Base-by-base conservation (phyloP, 2,888 invertebrate genomes). In the Andrena hattorfiana region DNA sequence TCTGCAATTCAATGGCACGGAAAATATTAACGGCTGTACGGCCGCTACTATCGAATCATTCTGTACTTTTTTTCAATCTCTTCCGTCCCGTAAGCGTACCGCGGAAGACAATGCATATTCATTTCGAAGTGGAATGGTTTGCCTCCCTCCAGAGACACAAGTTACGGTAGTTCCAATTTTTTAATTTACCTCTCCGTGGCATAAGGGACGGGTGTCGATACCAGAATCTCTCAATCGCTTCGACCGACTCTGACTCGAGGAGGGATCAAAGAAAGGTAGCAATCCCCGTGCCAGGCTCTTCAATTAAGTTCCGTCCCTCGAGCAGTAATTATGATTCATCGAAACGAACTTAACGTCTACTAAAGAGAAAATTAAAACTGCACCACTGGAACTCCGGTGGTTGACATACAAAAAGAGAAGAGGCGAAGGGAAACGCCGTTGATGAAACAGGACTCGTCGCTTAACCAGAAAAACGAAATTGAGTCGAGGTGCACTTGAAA, bases 321-420 rank as follows among this genome's bases (percentile, higher is more conserved):
- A 28, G 42, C 42, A 42, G 35, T 62, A 67, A 74, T 74, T 74
- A 67, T 74, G 48, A 74, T 66, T 67, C 66, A 48, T 56, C 42
- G 28, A 59, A 59, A 20, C 23, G n/a, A 13, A 13, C n/a, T 20
- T 48, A 32, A 32, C 60, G 20, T 35, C 70, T 13, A 20, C 8
- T 20, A 20, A 13, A 5, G 8, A 35, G 20, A 20, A n/a, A 59
- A 67, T 42, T 74, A 42, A 56, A 59, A 7, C 20, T n/a, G 67
- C 30, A 26, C 35, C 20, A 6, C 30, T 26, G 6, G 20, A 1
- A 42, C 42, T 42, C 13, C 42, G 23, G 35, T 8, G 26, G 48
- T 70, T 48, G 28, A 60, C 42, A 20, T 20, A 20, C 28, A 56
- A 28, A 30, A 30, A 16, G 30, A 28, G 26, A 30, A 42, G 4